Percentiles rank a stretch among this genome's conserved stretches.
These are phyloP conservation scores for Microplitis manilae DNA, from an alignment of 2,888 invertebrate species.

Conservation along the genomic window DNA sequence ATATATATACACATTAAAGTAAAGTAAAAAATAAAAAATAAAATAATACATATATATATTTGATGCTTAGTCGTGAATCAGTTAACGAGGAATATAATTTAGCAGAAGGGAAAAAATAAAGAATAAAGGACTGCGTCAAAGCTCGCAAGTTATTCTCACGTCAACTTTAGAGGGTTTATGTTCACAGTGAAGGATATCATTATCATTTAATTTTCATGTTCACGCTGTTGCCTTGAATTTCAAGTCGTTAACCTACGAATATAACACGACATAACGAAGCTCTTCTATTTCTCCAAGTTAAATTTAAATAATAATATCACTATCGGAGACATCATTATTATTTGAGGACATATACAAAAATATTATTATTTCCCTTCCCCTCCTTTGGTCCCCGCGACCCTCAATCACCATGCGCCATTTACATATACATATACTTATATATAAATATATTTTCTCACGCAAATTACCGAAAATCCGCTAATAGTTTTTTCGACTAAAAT, in stretches of 20 bases:
- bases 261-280: conserved; percentile 53
- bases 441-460: too few relatives aligned
- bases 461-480: too few relatives aligned
- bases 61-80: conserved; percentile 31
- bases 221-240: conserved; percentile 50
- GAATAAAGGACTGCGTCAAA: conserved; percentile 30
- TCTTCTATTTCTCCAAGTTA: conserved; percentile 40
- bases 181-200: conserved; percentile 58
- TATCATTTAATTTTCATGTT: conserved; percentile 65
- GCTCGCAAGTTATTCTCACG: conserved; percentile 34
- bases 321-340: conserved; percentile 37
- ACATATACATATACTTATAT: too few relatives aligned
- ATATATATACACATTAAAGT: too few relatives aligned
- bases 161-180: conserved; percentile 35
- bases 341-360: conserved; percentile 23
- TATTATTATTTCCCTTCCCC: conserved; percentile 7
- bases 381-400: too few relatives aligned
- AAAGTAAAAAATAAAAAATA: background rate
- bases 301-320: conserved; percentile 49
- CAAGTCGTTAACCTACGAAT: conserved; percentile 57
- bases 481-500: too few relatives aligned
- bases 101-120: conserved; percentile 28
- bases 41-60: conserved; percentile 1
- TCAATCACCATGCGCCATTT: too few relatives aligned
- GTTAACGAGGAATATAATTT: conserved; percentile 51